These are phyloP conservation scores for Athene cunicularia DNA, from an alignment of 2,113 vertebrate genomes.

Conservation along the genomic window DNA sequence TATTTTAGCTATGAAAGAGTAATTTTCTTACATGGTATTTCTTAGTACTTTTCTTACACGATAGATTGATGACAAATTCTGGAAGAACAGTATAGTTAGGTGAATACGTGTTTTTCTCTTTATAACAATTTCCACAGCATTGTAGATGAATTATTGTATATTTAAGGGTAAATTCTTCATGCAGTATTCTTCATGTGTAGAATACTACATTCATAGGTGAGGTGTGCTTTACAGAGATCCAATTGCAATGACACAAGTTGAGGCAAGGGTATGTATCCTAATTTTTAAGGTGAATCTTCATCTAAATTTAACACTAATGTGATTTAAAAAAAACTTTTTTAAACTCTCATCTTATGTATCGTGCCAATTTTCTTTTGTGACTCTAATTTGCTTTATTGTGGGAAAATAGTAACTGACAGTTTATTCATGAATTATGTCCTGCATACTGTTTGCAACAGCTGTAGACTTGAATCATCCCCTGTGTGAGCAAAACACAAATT, in stretches of 20 bases:
- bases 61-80: background rate
- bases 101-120: background rate
- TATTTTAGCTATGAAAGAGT: background rate
- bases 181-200: background rate
- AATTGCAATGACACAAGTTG: background rate
- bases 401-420: constrained; percentile 41
- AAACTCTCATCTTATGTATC: background rate
- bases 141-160: background rate
- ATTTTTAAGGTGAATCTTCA: background rate
- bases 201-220: background rate
- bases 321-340: background rate
- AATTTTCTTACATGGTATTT: background rate
- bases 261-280: background rate
- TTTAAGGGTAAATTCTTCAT: background rate
- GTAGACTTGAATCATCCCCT: constrained; percentile 62
- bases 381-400: constrained; percentile 28
- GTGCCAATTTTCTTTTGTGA: background rate
- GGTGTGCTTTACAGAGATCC: background rate
- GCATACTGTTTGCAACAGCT: constrained; percentile 65
- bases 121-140: background rate
- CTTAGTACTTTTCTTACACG: background rate
- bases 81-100: background rate
- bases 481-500: constrained; percentile 59
- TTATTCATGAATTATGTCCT: constrained; percentile 37
- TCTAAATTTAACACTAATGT: background rate